These are phyloP conservation scores for Diloba caeruleocephala DNA, from an alignment of 2,888 invertebrate genomes.

Conservation along the genomic window DNA sequence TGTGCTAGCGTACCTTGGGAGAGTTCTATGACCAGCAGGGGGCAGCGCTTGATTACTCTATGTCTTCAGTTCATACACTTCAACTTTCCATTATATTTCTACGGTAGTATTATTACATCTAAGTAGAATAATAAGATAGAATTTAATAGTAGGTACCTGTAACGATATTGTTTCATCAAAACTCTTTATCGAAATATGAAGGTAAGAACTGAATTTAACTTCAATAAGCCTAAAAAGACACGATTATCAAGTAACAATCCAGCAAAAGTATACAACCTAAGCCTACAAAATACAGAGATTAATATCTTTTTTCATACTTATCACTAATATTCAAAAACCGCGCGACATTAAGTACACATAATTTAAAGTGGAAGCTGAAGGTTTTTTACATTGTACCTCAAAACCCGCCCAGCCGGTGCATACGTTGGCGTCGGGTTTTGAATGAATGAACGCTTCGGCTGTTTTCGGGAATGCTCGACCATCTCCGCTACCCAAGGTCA, in stretches of 20 bases:
- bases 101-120: no score
- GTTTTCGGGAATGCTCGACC: constrained; percentile 75
- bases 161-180: no score
- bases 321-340: constrained; percentile 46
- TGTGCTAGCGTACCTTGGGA: no score
- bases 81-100: no score
- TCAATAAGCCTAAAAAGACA: background rate
- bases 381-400: constrained; percentile 52
- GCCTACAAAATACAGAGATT: background rate
- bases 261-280: background rate
- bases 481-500: constrained; percentile 78
- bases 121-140: no score
- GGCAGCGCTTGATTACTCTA: no score
- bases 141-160: no score
- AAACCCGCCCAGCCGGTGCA: constrained; percentile 56
- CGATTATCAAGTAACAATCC: background rate
- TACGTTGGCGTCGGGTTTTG: constrained; percentile 63
- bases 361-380: constrained; percentile 59
- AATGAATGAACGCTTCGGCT: constrained; percentile 82
- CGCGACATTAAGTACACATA: constrained; percentile 57
- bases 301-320: constrained; percentile 2
- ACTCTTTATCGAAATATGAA: no score
- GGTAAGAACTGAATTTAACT: background rate
- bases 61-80: no score
- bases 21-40: no score